Percentiles rank a stretch among this genome's conserved stretches.
Conservation (phyloP, 64 coral and sea anemone genomes). For the Porites australiensis region DNA sequence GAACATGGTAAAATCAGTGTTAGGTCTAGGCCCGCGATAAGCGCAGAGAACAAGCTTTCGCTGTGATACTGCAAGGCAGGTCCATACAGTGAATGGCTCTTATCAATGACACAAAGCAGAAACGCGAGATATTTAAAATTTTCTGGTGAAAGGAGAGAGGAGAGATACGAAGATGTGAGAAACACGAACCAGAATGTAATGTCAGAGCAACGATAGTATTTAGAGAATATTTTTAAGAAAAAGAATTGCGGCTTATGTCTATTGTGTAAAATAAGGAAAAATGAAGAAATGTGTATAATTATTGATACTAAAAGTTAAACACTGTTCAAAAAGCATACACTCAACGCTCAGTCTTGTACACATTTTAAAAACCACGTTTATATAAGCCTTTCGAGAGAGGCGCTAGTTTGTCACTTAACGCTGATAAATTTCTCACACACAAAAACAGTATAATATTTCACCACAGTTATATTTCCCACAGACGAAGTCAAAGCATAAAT, state of each 20-base stretch:
- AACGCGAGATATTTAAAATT: constrained; percentile 61
- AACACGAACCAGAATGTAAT: constrained; percentile 34
- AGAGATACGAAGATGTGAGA: not conserved
- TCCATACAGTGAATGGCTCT: constrained; percentile 34
- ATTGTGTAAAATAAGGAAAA: constrained; percentile 53
- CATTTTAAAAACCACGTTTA: constrained; percentile 42
- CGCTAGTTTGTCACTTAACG: constrained; percentile 42
- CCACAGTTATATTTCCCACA: constrained; percentile 55
- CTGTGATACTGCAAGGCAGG: constrained; percentile 37
- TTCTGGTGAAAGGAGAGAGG: constrained; percentile 11
- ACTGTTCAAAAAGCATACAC: constrained; percentile 45
- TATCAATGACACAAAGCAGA: constrained; percentile 53
- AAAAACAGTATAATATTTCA: constrained; percentile 47
- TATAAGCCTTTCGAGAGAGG: constrained; percentile 26
- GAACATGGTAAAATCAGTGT: constrained; percentile 81
- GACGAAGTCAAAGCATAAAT: constrained; percentile 59
- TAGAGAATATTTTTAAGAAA: constrained; percentile 49
- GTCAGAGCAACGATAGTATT: constrained; percentile 27
- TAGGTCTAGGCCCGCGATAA: constrained; percentile 14
- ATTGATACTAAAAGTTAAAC: constrained; percentile 40
- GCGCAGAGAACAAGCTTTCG: constrained; percentile 22
- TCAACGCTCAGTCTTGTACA: constrained; percentile 17
- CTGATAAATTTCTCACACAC: constrained; percentile 63
- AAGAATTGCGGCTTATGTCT: constrained; percentile 9
- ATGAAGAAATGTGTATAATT: constrained; percentile 57